Percentiles rank a stretch among this genome's conserved stretches.
phyloP scores from a whole-genome alignment of 2,888 invertebrate genomes.

The Calameuta pallipes region DNA sequence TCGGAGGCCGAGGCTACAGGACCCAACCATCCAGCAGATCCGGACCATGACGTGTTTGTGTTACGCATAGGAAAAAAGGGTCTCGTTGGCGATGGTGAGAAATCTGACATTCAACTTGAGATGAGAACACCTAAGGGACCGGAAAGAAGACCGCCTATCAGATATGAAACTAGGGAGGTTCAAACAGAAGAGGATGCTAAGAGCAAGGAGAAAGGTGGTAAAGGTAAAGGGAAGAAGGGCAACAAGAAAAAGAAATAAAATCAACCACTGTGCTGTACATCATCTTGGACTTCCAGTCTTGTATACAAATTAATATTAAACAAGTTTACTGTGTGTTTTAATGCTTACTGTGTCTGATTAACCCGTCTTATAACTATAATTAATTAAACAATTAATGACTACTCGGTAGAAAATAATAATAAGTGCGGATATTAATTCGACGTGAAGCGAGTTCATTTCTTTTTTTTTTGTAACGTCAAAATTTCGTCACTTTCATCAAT shows the following conservation, averaged over 20 bases:
- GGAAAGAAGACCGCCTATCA: constrained; percentile 70
- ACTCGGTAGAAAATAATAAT: neutral
- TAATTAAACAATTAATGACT: neutral
- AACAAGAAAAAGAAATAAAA: constrained; percentile 25
- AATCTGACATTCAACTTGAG: constrained; percentile 78
- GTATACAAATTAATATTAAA: neutral
- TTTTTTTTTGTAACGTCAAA: constrained; percentile 8
- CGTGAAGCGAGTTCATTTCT: neutral
- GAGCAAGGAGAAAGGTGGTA: constrained; percentile 22
- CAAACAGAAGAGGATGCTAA: constrained; percentile 69
- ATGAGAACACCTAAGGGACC: constrained; percentile 79
- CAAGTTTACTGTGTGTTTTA: neutral
- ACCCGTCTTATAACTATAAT: neutral
- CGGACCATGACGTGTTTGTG: constrained; percentile 78
- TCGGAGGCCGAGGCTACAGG: constrained; percentile 37
- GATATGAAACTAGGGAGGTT: constrained; percentile 74
- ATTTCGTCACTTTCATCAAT: constrained; percentile 7
- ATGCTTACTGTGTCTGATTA: neutral
- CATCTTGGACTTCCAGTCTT: neutral
- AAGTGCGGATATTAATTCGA: neutral
- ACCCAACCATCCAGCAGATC: constrained; percentile 65
- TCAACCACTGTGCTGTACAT: neutral
- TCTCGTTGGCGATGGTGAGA: constrained; percentile 75
- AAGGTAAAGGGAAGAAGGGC: constrained; percentile 29
- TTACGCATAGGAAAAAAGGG: constrained; percentile 81